A percentile compares a stretch with the other conserved stretches of the same genome.
These are phyloP conservation scores for Andricus curvator DNA, from an alignment of 2,888 invertebrate species.

Conservation along the genomic window DNA sequence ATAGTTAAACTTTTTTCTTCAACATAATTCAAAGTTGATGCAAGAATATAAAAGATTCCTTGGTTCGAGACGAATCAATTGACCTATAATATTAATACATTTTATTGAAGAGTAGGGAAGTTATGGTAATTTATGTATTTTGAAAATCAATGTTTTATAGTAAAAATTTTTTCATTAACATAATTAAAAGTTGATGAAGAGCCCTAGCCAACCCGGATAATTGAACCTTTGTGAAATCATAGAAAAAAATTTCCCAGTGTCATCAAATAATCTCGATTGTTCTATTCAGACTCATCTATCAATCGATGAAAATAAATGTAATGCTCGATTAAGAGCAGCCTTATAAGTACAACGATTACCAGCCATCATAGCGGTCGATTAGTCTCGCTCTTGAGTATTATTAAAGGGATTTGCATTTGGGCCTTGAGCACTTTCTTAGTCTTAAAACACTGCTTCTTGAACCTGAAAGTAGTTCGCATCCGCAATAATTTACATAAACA, in stretches of 20 bases:
- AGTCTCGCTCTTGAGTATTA: slow-evolving; percentile 30
- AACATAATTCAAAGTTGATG: no score
- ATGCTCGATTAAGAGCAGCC: slow-evolving; percentile 31
- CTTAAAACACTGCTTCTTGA: slow-evolving; percentile 15
- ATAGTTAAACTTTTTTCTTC: no score
- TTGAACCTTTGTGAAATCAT: no score
- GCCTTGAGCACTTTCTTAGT: slow-evolving; percentile 15
- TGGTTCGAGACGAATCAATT: no score
- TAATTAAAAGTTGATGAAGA: no score
- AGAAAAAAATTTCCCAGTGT: not conserved
- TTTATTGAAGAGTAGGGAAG: no score
- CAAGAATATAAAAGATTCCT: no score
- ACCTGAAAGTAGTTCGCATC: slow-evolving; percentile 11
- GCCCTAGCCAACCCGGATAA: no score
- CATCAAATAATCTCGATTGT: not conserved
- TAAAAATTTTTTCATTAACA: no score
- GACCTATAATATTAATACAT: no score
- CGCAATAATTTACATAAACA: slow-evolving; percentile 36
- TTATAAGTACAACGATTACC: slow-evolving; percentile 13
- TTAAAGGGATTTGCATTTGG: slow-evolving; percentile 30
- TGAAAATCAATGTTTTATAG: no score
- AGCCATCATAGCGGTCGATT: slow-evolving; percentile 24
- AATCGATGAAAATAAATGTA: slow-evolving; percentile 29
- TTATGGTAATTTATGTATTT: no score
- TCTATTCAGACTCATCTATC: slow-evolving; percentile 21